These are phyloP conservation scores for Uria lomvia DNA, from an alignment of 2,113 vertebrate species.

Conservation along the genomic window DNA sequence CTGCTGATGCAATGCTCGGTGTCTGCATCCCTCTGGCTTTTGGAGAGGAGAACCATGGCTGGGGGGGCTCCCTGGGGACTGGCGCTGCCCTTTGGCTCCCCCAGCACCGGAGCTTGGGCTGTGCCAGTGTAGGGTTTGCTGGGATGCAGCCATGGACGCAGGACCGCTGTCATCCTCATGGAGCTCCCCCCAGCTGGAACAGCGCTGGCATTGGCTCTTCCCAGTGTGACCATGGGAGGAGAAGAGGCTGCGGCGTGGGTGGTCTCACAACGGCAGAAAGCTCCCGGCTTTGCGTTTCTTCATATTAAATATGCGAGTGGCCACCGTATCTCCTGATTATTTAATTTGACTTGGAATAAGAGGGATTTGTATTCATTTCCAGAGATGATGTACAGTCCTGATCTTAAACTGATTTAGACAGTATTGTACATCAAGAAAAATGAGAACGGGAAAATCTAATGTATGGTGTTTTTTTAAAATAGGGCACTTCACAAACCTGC, in stretches of 20 bases:
- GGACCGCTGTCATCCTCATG: rapidly evolving
- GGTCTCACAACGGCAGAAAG: neutral
- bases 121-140: neutral
- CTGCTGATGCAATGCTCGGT: neutral
- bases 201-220: rapidly evolving
- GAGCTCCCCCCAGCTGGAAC: neutral
- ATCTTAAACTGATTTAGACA: conserved; percentile 59
- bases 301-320: neutral
- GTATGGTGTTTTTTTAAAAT: neutral
- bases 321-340: conserved; percentile 32
- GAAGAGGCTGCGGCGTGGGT: neutral
- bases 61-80: neutral
- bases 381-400: conserved; percentile 49
- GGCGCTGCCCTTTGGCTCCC: neutral
- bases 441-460: conserved; percentile 48
- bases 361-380: conserved; percentile 64
- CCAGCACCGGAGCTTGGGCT: rapidly evolving
- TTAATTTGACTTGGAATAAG: conserved; percentile 58
- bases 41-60: neutral
- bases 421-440: conserved; percentile 64
- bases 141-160: rapidly evolving
- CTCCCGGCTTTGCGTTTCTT: neutral
- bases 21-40: neutral
- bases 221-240: rapidly evolving
- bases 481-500: conserved; percentile 43